These are phyloP conservation scores for Danio choprae DNA, from an alignment of 2,797 vertebrate genomes.

Conservation along the genomic window DNA sequence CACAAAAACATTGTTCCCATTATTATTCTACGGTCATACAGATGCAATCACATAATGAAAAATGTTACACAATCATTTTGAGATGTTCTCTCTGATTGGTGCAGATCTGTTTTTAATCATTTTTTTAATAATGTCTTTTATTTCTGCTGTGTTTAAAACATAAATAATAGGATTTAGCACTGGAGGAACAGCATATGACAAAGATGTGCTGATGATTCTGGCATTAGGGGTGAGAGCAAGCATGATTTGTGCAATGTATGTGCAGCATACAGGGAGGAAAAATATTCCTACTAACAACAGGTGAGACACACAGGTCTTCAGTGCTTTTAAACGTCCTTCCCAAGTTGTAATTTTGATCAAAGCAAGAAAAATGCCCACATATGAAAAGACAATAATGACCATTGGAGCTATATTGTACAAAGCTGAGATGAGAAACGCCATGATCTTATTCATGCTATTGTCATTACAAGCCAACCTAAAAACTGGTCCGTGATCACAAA, in stretches of 20 bases:
- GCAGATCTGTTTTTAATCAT: background rate
- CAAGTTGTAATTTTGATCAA: constrained; percentile 53
- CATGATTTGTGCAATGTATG: constrained; percentile 12
- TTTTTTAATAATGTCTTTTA: background rate
- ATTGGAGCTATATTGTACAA: constrained; percentile 30
- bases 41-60: no score
- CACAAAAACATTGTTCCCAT: no score
- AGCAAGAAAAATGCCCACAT: constrained; percentile 39
- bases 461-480: constrained; percentile 52
- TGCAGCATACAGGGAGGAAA: constrained; percentile 36
- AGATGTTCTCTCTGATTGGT: background rate
- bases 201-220: constrained; percentile 10
- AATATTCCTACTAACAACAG: constrained; percentile 50
- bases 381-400: constrained; percentile 40
- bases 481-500: constrained; percentile 48
- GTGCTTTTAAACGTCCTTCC: constrained; percentile 46
- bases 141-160: constrained; percentile 27
- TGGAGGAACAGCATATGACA: constrained; percentile 3
- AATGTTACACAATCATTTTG: no score
- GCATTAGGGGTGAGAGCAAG: background rate
- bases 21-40: no score
- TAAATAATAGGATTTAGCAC: constrained; percentile 21
- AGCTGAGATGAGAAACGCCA: background rate
- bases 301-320: constrained; percentile 58
- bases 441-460: background rate